Evolutionary conservation across 2,113 vertebrate species (phyloP).

Genomic region (Pipra filicauda): DNA sequence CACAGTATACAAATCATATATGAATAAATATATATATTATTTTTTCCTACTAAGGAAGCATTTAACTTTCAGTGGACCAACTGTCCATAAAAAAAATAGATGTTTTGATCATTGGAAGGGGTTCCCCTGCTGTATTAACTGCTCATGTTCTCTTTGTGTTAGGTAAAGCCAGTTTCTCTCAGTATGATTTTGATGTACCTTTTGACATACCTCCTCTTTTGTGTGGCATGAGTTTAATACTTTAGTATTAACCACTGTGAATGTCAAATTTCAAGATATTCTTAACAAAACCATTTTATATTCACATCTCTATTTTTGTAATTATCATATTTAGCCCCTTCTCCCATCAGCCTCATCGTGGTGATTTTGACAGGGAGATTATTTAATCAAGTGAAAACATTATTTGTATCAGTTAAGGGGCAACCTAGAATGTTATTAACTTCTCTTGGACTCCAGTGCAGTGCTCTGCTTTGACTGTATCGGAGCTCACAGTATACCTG

Average conservation of each 20-base stretch:
- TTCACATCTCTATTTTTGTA: constrained; percentile 58
- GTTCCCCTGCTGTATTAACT: constrained; percentile 49
- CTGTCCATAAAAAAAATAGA: constrained; percentile 67
- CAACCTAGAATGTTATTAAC: background rate
- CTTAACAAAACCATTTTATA: constrained; percentile 64
- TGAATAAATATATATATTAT: constrained; percentile 79
- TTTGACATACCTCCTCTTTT: constrained; percentile 62
- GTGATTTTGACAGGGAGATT: background rate
- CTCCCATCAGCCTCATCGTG: background rate
- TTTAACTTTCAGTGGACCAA: constrained; percentile 73
- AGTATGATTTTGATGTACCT: constrained; percentile 56
- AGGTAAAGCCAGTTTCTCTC: constrained; percentile 61
- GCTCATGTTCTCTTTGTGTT: constrained; percentile 44
- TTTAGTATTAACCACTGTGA: constrained; percentile 69
- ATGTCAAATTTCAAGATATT: constrained; percentile 57
- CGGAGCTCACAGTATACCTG: background rate
- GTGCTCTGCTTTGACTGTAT: background rate
- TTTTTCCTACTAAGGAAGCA: constrained; percentile 69
- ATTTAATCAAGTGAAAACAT: constrained; percentile 1
- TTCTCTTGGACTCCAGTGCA: background rate
- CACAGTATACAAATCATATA: constrained; percentile 79
- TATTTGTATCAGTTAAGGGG: constrained; percentile 1
- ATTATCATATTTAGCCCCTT: constrained; percentile 29
- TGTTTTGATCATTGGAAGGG: constrained; percentile 41
- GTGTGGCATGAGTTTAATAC: constrained; percentile 53